Evolutionary conservation across 2,113 vertebrate genomes (phyloP).

Genomic region (Chunga burmeisteri): DNA sequence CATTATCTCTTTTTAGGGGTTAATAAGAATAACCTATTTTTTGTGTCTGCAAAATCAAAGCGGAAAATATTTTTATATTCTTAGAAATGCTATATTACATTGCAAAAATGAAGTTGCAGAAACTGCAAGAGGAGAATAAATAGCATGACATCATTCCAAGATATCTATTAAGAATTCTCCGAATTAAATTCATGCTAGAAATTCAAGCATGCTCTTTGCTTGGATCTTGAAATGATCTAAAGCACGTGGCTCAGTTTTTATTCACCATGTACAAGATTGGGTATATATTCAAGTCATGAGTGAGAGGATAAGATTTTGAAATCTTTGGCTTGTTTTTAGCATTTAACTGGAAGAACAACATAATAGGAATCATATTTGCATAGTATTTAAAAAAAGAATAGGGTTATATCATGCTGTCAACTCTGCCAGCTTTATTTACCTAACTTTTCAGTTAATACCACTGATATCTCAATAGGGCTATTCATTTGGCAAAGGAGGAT

Average conservation of each 20-base stretch:
- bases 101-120: background rate
- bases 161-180: background rate
- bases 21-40: background rate
- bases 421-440: background rate
- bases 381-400: background rate
- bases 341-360: background rate
- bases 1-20: background rate
- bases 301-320: background rate
- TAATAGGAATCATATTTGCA: background rate
- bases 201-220: background rate
- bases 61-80: background rate
- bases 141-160: background rate
- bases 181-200: background rate
- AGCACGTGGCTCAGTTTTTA: background rate
- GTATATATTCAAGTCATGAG: background rate
- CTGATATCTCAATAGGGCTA: background rate
- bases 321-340: background rate
- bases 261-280: background rate
- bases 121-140: background rate
- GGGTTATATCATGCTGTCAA: background rate
- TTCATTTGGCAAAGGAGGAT: background rate
- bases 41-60: background rate
- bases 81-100: background rate
- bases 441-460: background rate
- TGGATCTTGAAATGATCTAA: background rate